Evolutionary conservation across 2,888 invertebrate species (phyloP), one percentile per base, ranked within the genome.

Genomic region (Acholoe squamosa): DNA sequence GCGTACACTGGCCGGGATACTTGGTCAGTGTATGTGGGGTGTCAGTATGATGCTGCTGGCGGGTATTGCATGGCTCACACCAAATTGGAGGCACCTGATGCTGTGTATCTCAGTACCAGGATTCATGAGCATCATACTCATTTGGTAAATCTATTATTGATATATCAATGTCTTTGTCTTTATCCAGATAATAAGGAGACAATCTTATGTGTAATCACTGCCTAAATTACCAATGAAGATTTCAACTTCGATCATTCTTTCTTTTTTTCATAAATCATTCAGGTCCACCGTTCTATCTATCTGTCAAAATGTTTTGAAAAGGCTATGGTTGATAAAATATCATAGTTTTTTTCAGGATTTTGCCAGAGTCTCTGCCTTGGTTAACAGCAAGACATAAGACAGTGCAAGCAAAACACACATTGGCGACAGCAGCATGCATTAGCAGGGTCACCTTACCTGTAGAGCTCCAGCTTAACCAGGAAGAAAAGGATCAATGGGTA

Each of bases 21-120:
- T 90, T 16, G 54, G 84, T 22, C 90, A 89, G 89, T 54, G 86
- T 52, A 77, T 76, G 80, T 91, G 91, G 91, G 90, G 90, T 0
- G 31, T 90, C 19, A 89, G 91, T 10, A 91, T 91, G 90, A 25
- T 51, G 25, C 16, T 76, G 22, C 54, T 91, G 28, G 90, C 91
- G 0, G 43, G 31, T 28, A 19, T 88, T 10, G 91, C 90, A 28
- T 90, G 88, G 43, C 28, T 91, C 12, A 16, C 43, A 28, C 86
- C 84, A 12, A n/a, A 90, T 80, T 91, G 91, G 91, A 34, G 90
- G 22, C 61, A 90, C 34, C 31, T 91, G 34, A 28, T 90, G 31
- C 67, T 90, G 43, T 34, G 77, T 19, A 84, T 89, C 3, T 91
- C 91, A 3, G 12, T 91, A 19, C 89, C 91, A 19, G 89, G 84